Base-by-base conservation (phyloP, 2,888 invertebrate species). In the Stenurella melanura region DNA sequence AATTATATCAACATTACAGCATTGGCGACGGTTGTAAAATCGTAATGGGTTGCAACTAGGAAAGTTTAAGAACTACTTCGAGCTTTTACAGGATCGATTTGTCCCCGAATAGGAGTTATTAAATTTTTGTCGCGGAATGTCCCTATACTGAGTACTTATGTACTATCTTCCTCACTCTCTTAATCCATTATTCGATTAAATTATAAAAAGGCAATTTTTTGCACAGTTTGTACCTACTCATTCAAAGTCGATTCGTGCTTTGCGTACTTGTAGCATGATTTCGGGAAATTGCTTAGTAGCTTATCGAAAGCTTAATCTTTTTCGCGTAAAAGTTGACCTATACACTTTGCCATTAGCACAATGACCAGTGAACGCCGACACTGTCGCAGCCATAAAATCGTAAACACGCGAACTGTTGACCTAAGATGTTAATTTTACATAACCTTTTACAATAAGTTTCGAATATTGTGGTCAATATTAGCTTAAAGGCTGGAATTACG, bases 291-390 rank as follows among this genome's bases (percentile, higher is more conserved):
- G 87, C 87, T 80, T 83, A 82, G 74, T 71, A 66, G 80, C 85
- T 82, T 89, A 89, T 89, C 89, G 83, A 85, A 80, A 80, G 86
- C 84, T 86, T 85, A 87, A 89, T 88, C 89, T 87, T 81, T 75
- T 77, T 81, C 81, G 83, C 85, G 86, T 82, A 86, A 86, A 86
- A 88, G 87, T 87, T 87, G 88, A 86, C 87, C 87, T 85, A 84
- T 88, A 86, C 87, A 86, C 85, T 85, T 86, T 85, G 83, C 87
- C 87, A 88, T 88, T 88, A 88, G 86, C 86, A 86, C 88, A 88
- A 88, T 88, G 88, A 88, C 88, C 87, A 64, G 63, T 64, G 81
- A 73, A 78, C 80, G 81, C 70, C 77, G 81, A 78, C 81, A 76
- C 78, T 75, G 78, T 69, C 76, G 74, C 78, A 66, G 50, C 67